phyloP scores from a whole-genome alignment of 2,888 invertebrate species.

The Incurvaria masculella region DNA sequence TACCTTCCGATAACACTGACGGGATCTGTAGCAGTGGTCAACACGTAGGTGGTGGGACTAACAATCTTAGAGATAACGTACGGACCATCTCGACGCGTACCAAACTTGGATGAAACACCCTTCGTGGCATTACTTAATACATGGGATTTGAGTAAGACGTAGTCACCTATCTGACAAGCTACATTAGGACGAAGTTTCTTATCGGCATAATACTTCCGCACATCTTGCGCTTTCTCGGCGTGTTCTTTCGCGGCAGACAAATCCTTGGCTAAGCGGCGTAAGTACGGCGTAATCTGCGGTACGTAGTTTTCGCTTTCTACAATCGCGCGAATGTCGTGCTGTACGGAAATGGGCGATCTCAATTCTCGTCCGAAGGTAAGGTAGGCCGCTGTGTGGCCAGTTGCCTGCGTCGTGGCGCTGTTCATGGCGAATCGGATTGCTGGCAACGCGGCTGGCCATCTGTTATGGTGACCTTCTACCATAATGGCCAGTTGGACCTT shows the following conservation, averaged over 20 bases:
- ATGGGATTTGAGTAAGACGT: too few relatives aligned
- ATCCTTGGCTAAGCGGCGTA: background rate
- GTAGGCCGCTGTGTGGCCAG: slow-evolving; percentile 11
- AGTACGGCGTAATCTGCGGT: background rate
- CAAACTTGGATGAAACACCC: too few relatives aligned
- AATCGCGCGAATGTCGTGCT: background rate
- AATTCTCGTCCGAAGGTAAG: slow-evolving; percentile 15
- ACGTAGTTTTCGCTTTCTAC: background rate
- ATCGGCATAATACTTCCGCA: background rate
- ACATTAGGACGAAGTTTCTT: background rate
- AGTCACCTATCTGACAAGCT: too few relatives aligned
- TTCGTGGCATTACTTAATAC: too few relatives aligned
- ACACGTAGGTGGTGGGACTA: too few relatives aligned
- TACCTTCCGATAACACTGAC: too few relatives aligned
- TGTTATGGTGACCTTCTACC: slow-evolving; percentile 6
- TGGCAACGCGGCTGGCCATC: slow-evolving; percentile 10
- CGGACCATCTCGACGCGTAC: too few relatives aligned
- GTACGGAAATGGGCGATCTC: slow-evolving; percentile 5
- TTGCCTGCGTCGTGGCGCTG: slow-evolving; percentile 2
- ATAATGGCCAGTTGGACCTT: slow-evolving; percentile 16
- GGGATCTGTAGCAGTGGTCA: too few relatives aligned
- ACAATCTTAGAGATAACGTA: too few relatives aligned
- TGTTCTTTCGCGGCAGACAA: background rate
- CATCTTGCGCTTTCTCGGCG: background rate
- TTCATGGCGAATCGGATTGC: slow-evolving; percentile 14